Conservation (phyloP, 2,113 vertebrate species). For the Panthera leo region DNA sequence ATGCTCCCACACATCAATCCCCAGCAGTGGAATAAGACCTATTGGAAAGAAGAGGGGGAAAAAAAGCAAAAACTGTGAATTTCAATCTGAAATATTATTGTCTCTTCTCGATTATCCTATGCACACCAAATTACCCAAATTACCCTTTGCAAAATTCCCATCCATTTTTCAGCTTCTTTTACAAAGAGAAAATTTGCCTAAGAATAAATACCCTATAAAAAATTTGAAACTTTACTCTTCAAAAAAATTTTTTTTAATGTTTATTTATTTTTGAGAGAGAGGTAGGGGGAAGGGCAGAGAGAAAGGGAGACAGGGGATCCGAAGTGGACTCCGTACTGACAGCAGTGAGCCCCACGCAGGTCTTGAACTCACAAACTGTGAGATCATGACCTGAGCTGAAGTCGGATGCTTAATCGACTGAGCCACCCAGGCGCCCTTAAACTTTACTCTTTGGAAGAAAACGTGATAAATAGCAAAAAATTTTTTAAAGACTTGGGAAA, state of each 20-base stretch:
- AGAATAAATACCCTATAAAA: neutral
- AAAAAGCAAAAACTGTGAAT: neutral
- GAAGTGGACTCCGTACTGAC: too few species aligned
- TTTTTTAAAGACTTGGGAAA: neutral
- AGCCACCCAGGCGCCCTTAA: too few species aligned
- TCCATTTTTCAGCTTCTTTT: neutral
- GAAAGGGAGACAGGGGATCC: too few species aligned
- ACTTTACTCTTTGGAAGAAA: slow-evolving; percentile 37
- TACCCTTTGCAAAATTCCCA: neutral
- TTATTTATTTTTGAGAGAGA: too few species aligned
- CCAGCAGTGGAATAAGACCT: slow-evolving; percentile 97
- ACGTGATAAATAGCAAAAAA: neutral
- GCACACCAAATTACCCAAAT: neutral
- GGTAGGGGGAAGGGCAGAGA: too few species aligned
- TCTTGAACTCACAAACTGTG: too few species aligned
- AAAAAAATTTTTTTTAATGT: neutral
- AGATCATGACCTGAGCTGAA: too few species aligned
- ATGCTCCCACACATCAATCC: slow-evolving; percentile 99
- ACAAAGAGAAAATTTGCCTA: neutral
- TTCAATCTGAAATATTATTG: neutral
- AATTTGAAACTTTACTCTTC: slow-evolving; percentile 3
- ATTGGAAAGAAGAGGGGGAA: neutral
- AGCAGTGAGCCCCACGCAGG: too few species aligned
- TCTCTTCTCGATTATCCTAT: neutral
- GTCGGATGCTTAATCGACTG: neutral